Evolutionary conservation across 2,888 invertebrate genomes (phyloP).

Genomic region (Rotaria socialis): DNA sequence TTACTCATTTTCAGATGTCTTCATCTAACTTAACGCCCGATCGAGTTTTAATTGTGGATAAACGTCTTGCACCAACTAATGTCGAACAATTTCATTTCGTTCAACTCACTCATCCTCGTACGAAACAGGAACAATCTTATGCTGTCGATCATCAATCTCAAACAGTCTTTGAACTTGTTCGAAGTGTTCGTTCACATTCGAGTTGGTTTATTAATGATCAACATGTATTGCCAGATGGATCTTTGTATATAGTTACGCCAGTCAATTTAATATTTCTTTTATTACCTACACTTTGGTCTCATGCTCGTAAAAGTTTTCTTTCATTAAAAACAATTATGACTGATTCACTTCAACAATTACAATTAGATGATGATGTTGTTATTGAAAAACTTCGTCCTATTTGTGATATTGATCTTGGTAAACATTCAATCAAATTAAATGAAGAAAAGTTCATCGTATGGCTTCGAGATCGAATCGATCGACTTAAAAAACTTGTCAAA

Average conservation of each 20-base stretch:
- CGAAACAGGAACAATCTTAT: neutral
- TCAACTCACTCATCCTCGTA: neutral
- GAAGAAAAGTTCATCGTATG: neutral
- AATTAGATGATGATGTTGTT: neutral
- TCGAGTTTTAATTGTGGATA: slow-evolving; percentile 12
- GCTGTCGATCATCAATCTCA: neutral
- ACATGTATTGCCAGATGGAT: neutral
- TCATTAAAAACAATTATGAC: neutral
- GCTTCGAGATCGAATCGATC: neutral
- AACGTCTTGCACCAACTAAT: neutral
- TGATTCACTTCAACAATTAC: neutral
- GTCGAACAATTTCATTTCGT: neutral
- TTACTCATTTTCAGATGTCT: neutral
- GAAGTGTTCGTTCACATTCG: neutral
- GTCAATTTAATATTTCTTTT: neutral
- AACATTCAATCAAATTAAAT: neutral
- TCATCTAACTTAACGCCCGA: neutral
- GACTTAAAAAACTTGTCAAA: neutral
- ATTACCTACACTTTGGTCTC: neutral
- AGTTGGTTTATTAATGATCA: slow-evolving; percentile 30
- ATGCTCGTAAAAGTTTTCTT: neutral
- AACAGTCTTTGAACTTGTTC: neutral
- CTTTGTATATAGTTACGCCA: neutral
- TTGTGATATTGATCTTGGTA: neutral
- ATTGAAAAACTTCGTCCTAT: neutral